Base-by-base conservation (phyloP, 23 tunicate species). In the Styela plicata region DNA sequence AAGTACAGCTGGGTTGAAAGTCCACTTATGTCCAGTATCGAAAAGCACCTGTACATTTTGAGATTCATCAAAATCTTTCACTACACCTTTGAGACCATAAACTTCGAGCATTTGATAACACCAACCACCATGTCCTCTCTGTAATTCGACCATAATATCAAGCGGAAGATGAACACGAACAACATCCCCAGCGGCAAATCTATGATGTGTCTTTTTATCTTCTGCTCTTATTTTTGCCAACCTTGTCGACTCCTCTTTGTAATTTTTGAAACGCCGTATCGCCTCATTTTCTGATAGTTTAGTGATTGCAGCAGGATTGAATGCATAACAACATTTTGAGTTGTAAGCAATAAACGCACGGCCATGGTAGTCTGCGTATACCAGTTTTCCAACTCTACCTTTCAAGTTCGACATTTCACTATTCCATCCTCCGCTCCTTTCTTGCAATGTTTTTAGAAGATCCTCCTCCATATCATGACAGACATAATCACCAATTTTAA, bases 101-200 rank as follows among this genome's bases (percentile, higher is more conserved):
- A 75, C 80, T 36, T 75, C 80, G 21, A 76, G 81, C 81, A 76
- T 76, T 65, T 76, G 81, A 24, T 76, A 53, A 0, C 81, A 76
- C 81, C 81, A 76, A 17, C 81, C 81, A 10, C 81, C 81, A 26
- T 76, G 65, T 17, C 81, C 81, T 76, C 53, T 76, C 44, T 76
- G 81, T 31, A 76, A 17, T 24, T 76, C 81, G 0, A 76, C 65
- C n/a, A 53, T 57, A 7, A 76, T n/a, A 76, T 76, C 81, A 10
- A 76, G 13, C 16, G 81, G 81, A 76, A 76, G 81, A 26, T 44
- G 66, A 44, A 76, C 81, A 36, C 81, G 81, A 5, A 76, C 81
- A 22, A 24, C 32, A 44, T 76, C 81, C 21, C 64, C 64, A 21
- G 44, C 27, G 22, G 81, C 81, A 53, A 76, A 76, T 24, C 0